Conservation (phyloP, 2,797 vertebrate species). For the Girardinus metallicus region DNA sequence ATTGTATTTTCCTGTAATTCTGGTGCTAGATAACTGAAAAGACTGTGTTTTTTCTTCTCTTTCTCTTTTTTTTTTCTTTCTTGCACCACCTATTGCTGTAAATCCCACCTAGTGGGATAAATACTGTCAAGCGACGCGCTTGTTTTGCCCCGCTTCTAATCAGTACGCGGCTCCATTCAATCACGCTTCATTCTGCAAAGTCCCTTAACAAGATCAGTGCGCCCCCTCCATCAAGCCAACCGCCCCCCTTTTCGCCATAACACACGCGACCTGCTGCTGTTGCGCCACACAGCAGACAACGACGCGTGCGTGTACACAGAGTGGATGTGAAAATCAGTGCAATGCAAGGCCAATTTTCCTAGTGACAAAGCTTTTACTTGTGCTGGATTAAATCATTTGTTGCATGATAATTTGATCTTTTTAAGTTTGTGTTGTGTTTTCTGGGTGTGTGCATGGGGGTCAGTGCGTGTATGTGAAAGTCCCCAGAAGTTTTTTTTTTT, state of each 20-base stretch:
- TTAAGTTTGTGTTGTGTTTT: background rate
- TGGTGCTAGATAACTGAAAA: background rate
- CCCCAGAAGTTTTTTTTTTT: background rate
- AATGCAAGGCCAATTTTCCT: background rate
- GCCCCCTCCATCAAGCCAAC: constrained; percentile 21
- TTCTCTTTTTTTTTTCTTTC: background rate
- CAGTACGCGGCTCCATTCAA: constrained; percentile 66
- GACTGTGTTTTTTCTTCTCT: background rate
- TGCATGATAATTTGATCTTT: background rate
- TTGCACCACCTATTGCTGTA: constrained; percentile 2
- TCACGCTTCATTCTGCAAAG: constrained; percentile 64
- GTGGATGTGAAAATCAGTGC: background rate
- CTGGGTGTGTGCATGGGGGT: background rate
- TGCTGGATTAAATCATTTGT: background rate
- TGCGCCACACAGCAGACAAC: constrained; percentile 14
- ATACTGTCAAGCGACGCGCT: constrained; percentile 59
- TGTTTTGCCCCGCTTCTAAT: constrained; percentile 64
- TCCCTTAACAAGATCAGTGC: constrained; percentile 72
- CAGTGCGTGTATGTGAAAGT: background rate
- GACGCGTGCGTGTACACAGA: background rate
- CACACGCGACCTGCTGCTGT: constrained; percentile 65
- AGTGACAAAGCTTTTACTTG: background rate
- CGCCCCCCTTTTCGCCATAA: constrained; percentile 40
- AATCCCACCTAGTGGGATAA: constrained; percentile 40
- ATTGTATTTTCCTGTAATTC: background rate